These are phyloP conservation scores for Pteronura brasiliensis DNA, from an alignment of 2,113 vertebrate genomes.

Conservation along the genomic window DNA sequence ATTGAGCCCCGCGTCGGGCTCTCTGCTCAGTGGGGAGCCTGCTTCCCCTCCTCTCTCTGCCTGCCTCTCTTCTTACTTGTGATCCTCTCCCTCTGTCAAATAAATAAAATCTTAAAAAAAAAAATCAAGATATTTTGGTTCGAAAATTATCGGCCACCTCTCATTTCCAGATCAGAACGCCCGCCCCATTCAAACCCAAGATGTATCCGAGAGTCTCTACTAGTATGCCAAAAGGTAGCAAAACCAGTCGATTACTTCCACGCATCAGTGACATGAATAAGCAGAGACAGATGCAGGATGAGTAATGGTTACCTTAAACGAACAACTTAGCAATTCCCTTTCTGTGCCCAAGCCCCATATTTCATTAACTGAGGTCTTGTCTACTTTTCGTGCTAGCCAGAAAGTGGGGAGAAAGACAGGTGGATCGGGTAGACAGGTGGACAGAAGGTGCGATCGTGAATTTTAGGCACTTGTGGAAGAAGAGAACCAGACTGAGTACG, in stretches of 20 bases:
- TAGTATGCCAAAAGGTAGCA: background rate
- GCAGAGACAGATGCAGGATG: background rate
- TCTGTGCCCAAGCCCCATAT: background rate
- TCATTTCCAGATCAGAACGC: background rate
- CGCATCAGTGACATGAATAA: background rate
- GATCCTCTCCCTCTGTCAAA: too few relatives aligned
- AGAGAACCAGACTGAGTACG: background rate
- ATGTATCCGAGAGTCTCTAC: background rate
- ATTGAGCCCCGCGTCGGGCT: too few relatives aligned
- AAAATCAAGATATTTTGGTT: background rate
- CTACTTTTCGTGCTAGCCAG: background rate
- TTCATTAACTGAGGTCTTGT: background rate
- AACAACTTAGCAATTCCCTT: background rate
- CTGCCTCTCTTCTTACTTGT: too few relatives aligned
- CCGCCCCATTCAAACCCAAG: background rate
- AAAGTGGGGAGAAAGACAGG: background rate
- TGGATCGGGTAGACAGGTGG: background rate
- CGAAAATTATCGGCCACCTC: background rate
- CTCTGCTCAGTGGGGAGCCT: too few relatives aligned
- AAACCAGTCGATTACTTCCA: background rate
- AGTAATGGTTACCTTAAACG: background rate
- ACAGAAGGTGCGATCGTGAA: background rate
- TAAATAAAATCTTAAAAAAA: background rate
- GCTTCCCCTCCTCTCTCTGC: too few relatives aligned
- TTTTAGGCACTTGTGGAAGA: background rate